phyloP scores from a whole-genome alignment of 2,888 invertebrate genomes.

The Chrysomela aeneicollis region DNA sequence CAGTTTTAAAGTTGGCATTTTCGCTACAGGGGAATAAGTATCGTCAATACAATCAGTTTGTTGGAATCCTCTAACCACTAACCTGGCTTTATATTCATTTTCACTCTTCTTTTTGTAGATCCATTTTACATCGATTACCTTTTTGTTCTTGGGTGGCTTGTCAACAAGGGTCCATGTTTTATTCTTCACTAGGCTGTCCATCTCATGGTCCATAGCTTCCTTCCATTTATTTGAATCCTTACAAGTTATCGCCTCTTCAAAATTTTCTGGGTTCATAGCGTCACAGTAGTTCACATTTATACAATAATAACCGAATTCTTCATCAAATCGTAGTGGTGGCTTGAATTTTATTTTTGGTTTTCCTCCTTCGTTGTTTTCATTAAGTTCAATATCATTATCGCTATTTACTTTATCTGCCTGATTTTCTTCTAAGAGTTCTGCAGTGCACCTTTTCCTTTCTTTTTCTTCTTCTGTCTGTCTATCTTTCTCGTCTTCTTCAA shows the following conservation, averaged over 20 bases:
- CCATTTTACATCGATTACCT: slow-evolving; percentile 30
- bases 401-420: too few relatives aligned
- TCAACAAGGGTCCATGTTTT: slow-evolving; percentile 35
- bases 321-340: slow-evolving; percentile 8
- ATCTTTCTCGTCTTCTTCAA: slow-evolving; percentile 1
- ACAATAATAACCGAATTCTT: slow-evolving; percentile 13
- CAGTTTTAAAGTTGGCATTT: slow-evolving; percentile 27
- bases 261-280: background rate
- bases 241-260: background rate
- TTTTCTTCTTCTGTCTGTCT: background rate
- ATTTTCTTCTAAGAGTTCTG: too few relatives aligned
- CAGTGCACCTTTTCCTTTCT: background rate
- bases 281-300: slow-evolving; percentile 7
- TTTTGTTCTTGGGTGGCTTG: slow-evolving; percentile 30
- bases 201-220: slow-evolving; percentile 34
- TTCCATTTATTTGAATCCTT: slow-evolving; percentile 22
- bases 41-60: slow-evolving; percentile 32
- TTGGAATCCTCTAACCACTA: slow-evolving; percentile 28
- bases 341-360: background rate
- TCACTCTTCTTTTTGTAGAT: slow-evolving; percentile 33
- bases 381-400: background rate
- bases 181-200: slow-evolving; percentile 33
- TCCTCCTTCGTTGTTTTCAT: background rate
- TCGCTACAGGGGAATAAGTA: slow-evolving; percentile 32
- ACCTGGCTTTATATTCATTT: slow-evolving; percentile 25